Base-by-base conservation (phyloP, 2,888 invertebrate genomes). In the Diarsia mendica region DNA sequence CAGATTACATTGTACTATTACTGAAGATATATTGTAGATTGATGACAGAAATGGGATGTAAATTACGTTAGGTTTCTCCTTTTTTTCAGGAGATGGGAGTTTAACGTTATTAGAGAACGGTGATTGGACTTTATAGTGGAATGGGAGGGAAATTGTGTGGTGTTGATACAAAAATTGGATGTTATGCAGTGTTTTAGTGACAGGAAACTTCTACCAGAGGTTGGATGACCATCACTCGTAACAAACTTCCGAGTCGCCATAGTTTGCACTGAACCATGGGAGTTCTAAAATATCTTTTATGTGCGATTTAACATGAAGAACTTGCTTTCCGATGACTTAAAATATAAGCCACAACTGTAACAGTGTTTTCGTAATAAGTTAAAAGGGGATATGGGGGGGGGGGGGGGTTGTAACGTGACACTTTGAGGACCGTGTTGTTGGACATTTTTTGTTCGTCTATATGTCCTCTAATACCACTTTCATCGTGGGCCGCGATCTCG, bases 1-100 rank as follows among this genome's bases (percentile, higher is more conserved):
- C 53, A 67, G 79, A 85, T 87, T 85, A 85, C 84, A 74, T 72
- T 81, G 80, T 80, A 77, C 80, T 81, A 81, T 82, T 83, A 79
- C 82, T n/a, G 65, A 44, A 80, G 81, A 87, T 84, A 85, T 80
- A 87, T 72, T 76, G 77, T 70, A 80, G 78, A 81, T 74, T 80
- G 79, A 79, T 81, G 85, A 66, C 58, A 77, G 67, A 79, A 75
- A 85, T 80, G 67, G 77, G 77, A 87, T 86, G 80, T 82, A 87
- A 87, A 85, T 85, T 84, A 77, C 67, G 67, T 80, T 79, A 83
- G 66, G 68, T 75, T 69, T 74, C 71, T 75, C 28, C 60, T 85
- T 79, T 75, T 77, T 80, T 85, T 44, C 58, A 64, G 55, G 66
- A 75, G 75, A 85, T 85, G 76, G 49, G 67, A 84, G 60, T 84